Evolutionary conservation across 2,888 invertebrate genomes (phyloP), one percentile per base, ranked within the genome.

Genomic region (Leptura quadrifasciata): DNA sequence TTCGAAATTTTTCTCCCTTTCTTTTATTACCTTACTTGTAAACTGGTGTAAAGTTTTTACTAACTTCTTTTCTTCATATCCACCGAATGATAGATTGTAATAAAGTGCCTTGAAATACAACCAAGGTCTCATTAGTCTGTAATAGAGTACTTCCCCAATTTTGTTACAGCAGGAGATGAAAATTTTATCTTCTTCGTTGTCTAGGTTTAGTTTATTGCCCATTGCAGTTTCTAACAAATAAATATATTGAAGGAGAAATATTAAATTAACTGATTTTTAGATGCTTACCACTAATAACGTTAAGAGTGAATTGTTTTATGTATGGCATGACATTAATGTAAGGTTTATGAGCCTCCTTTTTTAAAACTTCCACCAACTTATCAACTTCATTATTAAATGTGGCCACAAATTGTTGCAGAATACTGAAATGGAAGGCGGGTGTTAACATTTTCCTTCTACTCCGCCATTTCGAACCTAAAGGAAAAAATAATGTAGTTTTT

Each of bases 271-370:
- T n/a, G 12, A 27, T 12, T 31, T 54, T 10, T 9, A n/a, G 8
- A 15, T 55, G 35, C 84, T 86, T 86, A 92, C 92, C 92, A 82
- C 91, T 91, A 61, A 93, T 92, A 21, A 91, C 88, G 80, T 91
- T 90, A 17, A 93, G 85, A 0, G 92, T 90, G 83, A 91, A 91
- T 20, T 90, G 86, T 0, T 91, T 90, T n/a, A 91, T 86, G 57
- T 90, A 86, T 0, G 90, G 89, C 68, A 90, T 86, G 6, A 92
- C 86, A 82, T 92, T 88, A 24, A 89, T 82, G 0, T 81, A 78
- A 12, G 83, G 75, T 78, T 84, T 72, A 6, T 81, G 82, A 9
- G 79, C 80, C 20, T 83, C 79, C 6, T 82, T 73, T 60, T 84
- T 82, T 12, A 90, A 79, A 5, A 75, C 68, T 1, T 82, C 63